phyloP scores from a whole-genome alignment of 2,797 vertebrate species.

The Halcyon chelicuti region DNA sequence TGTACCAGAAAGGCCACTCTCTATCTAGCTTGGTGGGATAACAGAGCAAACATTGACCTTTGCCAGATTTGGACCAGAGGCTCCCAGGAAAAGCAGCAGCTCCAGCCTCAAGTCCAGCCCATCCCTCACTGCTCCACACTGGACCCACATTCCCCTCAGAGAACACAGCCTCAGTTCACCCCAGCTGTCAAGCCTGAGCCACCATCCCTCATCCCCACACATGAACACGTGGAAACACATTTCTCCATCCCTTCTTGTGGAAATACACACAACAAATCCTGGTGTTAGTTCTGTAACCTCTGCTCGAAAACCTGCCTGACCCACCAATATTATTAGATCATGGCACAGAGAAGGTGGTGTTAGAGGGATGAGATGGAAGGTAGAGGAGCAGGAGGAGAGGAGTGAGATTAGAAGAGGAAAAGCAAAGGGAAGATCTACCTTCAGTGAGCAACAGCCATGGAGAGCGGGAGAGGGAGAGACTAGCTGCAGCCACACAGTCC shows the following conservation, averaged over 20 bases:
- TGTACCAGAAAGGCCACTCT: neutral
- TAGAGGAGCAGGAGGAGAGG: neutral
- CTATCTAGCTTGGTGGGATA: neutral
- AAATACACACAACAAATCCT: neutral
- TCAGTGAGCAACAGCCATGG: accelerated
- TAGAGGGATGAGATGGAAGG: neutral
- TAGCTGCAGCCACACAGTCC: accelerated
- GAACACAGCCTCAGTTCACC: neutral
- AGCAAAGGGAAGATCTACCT: neutral
- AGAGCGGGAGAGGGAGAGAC: neutral
- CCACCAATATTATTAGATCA: neutral
- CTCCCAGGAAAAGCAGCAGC: neutral
- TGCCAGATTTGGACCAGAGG: neutral
- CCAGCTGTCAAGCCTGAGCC: neutral
- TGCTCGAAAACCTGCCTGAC: neutral
- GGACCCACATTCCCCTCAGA: neutral
- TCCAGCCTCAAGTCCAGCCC: neutral
- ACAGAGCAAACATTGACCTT: neutral
- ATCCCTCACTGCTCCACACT: neutral
- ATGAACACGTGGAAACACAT: neutral
- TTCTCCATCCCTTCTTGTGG: neutral
- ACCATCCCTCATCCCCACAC: neutral
- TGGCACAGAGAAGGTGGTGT: neutral
- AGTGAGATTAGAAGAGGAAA: neutral
- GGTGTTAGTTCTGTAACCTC: neutral